These are phyloP conservation scores for Benitochromis conjunctus DNA, from an alignment of 2,113 vertebrate species.

Conservation along the genomic window DNA sequence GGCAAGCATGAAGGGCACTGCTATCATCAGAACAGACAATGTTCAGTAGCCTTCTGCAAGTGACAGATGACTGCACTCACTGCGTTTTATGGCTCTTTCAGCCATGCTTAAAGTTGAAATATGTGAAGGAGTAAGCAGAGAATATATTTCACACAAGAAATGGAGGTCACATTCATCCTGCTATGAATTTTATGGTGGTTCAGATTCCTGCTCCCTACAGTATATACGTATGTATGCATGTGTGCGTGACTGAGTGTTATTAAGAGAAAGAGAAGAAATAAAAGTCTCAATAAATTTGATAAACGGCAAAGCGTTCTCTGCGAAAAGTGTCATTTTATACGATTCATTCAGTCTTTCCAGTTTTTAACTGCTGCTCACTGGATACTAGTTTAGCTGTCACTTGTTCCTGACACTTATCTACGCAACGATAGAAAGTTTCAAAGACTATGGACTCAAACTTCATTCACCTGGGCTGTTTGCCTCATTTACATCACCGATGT, in stretches of 20 bases:
- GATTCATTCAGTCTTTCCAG: slow-evolving; percentile 27
- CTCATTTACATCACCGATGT: neutral
- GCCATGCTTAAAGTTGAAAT: slow-evolving; percentile 55
- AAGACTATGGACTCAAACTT: neutral
- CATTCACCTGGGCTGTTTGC: neutral
- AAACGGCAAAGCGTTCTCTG: slow-evolving; percentile 25
- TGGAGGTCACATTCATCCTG: slow-evolving; percentile 57
- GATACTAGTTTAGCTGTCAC: slow-evolving; percentile 6
- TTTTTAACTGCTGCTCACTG: slow-evolving; percentile 11
- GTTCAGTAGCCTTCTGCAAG: slow-evolving; percentile 42
- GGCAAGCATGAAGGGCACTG: slow-evolving; percentile 57
- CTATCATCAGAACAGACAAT: slow-evolving; percentile 30
- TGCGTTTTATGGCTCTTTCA: slow-evolving; percentile 51
- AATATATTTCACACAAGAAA: slow-evolving; percentile 47
- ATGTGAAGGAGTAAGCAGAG: slow-evolving; percentile 41
- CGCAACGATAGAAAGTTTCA: neutral
- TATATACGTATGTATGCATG: neutral
- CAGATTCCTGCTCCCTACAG: neutral
- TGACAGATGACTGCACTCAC: slow-evolving; percentile 45
- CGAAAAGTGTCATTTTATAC: slow-evolving; percentile 21
- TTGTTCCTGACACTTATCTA: neutral
- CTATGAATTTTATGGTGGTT: slow-evolving; percentile 52
- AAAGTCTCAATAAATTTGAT: slow-evolving; percentile 56
- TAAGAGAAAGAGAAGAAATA: slow-evolving; percentile 28
- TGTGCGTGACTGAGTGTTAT: neutral